phyloP scores from a whole-genome alignment of 1,140 invertebrate species.

The Lordiphosa stackelbergi region DNA sequence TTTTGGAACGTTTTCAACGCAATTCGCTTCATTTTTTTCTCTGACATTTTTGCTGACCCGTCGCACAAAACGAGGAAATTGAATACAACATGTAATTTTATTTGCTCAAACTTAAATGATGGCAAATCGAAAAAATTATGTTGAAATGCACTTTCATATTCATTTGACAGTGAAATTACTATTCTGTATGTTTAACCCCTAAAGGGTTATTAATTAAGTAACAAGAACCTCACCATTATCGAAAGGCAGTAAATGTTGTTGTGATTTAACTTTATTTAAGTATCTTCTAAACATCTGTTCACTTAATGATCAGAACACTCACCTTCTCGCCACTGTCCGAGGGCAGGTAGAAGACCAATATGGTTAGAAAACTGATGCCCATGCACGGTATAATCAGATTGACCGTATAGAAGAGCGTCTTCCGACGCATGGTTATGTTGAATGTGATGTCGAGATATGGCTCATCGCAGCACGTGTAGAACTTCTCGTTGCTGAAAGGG shows the following conservation, averaged over 20 bases:
- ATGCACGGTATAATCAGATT: slow-evolving; percentile 98
- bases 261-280: too few species aligned
- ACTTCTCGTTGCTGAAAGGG: slow-evolving; percentile 90
- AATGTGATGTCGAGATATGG: slow-evolving; percentile 99
- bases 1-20: slow-evolving; percentile 12
- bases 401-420: slow-evolving; percentile 98
- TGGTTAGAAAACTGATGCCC: slow-evolving; percentile 98
- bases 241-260: too few species aligned
- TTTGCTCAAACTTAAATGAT: slow-evolving; percentile 66
- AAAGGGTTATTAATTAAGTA: too few species aligned
- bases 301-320: slow-evolving; percentile 61
- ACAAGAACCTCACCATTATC: too few species aligned
- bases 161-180: slow-evolving; percentile 54
- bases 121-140: slow-evolving; percentile 45
- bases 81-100: slow-evolving; percentile 63
- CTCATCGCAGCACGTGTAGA: slow-evolving; percentile 97
- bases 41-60: slow-evolving; percentile 11
- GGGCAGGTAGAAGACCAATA: slow-evolving; percentile 98
- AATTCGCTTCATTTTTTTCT: slow-evolving; percentile 13
- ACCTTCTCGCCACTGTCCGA: slow-evolving; percentile 99
- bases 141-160: slow-evolving; percentile 56
- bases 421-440: slow-evolving; percentile 98
- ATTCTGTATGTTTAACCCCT: neutral
- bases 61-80: slow-evolving; percentile 38
- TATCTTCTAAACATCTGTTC: too few species aligned